Conservation (phyloP, 1,140 invertebrate species). For the Musca domestica region DNA sequence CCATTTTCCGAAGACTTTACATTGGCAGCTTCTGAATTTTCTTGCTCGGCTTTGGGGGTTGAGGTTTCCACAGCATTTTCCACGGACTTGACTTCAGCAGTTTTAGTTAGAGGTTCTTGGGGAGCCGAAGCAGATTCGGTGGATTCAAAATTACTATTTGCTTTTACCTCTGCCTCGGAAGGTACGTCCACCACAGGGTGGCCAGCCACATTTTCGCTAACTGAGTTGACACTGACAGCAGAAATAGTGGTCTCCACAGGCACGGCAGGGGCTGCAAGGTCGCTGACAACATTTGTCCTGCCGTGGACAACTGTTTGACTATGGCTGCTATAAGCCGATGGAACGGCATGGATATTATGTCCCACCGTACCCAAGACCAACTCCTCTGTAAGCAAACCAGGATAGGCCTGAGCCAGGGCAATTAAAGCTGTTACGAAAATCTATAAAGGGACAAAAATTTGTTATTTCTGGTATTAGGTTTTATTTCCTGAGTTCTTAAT, state of each 20-base stretch:
- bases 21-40: neutral
- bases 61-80: slow-evolving; percentile 47
- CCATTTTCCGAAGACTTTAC: slow-evolving; percentile 14
- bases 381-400: neutral
- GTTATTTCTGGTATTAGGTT: too few species aligned
- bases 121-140: neutral
- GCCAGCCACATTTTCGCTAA: too few species aligned
- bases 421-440: neutral
- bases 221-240: too few species aligned
- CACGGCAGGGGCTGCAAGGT: neutral
- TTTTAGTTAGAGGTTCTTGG: neutral
- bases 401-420: neutral
- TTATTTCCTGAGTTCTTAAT: too few species aligned
- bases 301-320: slow-evolving; percentile 28
- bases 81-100: slow-evolving; percentile 13
- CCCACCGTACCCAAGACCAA: neutral
- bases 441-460: too few species aligned
- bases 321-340: neutral
- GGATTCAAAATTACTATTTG: too few species aligned
- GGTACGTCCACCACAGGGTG: too few species aligned
- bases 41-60: slow-evolving; percentile 35
- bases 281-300: slow-evolving; percentile 3
- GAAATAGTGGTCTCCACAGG: too few species aligned
- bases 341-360: neutral
- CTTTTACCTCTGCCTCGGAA: neutral